Conservation (phyloP, 2,888 invertebrate species). For the Trachelus tabidus region DNA sequence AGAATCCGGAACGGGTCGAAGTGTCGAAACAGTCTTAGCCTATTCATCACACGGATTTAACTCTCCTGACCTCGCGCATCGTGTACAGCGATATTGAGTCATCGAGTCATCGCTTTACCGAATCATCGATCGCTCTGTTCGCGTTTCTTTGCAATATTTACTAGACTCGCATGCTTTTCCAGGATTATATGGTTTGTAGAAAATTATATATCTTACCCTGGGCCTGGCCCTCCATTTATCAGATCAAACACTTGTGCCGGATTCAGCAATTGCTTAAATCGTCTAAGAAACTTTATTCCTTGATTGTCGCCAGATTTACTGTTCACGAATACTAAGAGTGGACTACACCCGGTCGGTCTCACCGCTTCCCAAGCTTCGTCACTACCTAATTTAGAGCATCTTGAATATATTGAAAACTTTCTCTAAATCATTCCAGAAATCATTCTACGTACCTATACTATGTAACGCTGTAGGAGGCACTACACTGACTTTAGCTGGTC, state of each 20-base stretch:
- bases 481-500: slow-evolving; percentile 89
- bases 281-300: slow-evolving; percentile 93
- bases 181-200: slow-evolving; percentile 2
- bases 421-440: slow-evolving; percentile 2
- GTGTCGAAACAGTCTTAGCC: slow-evolving; percentile 89
- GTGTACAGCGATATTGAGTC: too few species aligned
- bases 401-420: slow-evolving; percentile 7
- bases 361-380: slow-evolving; percentile 94
- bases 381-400: slow-evolving; percentile 64
- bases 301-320: slow-evolving; percentile 98
- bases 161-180: too few species aligned
- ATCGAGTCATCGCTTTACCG: too few species aligned
- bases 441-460: slow-evolving; percentile 73
- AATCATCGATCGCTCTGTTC: too few species aligned
- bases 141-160: too few species aligned
- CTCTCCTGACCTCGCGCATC: not conserved
- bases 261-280: slow-evolving; percentile 94
- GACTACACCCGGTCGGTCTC: slow-evolving; percentile 73
- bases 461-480: slow-evolving; percentile 95
- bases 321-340: slow-evolving; percentile 96
- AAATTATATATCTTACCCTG: slow-evolving; percentile 73
- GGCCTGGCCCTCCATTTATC: slow-evolving; percentile 84
- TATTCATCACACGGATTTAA: slow-evolving; percentile 50
- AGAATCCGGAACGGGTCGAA: slow-evolving; percentile 96
- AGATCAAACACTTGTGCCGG: slow-evolving; percentile 98